Conservation (phyloP, 2,113 vertebrate genomes). For the Labeo rohita region DNA sequence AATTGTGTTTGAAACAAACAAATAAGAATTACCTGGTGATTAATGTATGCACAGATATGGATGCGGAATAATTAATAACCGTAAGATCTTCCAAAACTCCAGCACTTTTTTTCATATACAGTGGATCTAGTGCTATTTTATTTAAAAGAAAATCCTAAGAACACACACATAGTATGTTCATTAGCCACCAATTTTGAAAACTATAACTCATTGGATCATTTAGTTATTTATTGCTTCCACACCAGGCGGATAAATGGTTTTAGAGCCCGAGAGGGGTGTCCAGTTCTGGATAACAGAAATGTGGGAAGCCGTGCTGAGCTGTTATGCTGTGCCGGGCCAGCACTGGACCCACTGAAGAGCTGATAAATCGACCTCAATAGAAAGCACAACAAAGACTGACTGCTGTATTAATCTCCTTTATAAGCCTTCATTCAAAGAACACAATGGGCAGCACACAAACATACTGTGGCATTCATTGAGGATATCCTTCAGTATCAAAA, state of each 20-base stretch:
- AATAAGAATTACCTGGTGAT: slow-evolving; percentile 35
- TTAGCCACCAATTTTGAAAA: not conserved
- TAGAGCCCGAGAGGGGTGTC: slow-evolving; percentile 6
- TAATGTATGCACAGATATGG: slow-evolving; percentile 22
- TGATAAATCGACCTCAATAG: slow-evolving; percentile 47
- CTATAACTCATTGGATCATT: not conserved
- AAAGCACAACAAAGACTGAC: slow-evolving; percentile 23
- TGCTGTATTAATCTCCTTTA: slow-evolving; percentile 47
- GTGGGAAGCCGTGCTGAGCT: slow-evolving; percentile 10
- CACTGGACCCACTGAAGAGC: slow-evolving; percentile 9
- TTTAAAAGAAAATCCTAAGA: not conserved
- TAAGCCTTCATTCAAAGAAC: slow-evolving; percentile 28
- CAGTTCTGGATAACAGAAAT: slow-evolving; percentile 28
- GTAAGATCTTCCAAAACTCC: not conserved
- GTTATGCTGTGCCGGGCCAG: not conserved
- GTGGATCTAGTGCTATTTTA: not conserved
- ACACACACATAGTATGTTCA: not conserved
- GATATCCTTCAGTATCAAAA: slow-evolving; percentile 5
- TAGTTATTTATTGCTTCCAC: slow-evolving; percentile 13
- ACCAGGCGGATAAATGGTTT: not conserved
- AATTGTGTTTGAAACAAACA: slow-evolving; percentile 52
- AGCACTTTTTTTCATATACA: not conserved
- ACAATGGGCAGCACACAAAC: slow-evolving; percentile 39
- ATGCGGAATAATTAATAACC: slow-evolving; percentile 29
- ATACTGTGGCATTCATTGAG: slow-evolving; percentile 24